Percentiles rank a stretch among this genome's conserved stretches.
phyloP scores from a whole-genome alignment of 2,113 vertebrate genomes.

The Lutjanus erythropterus region DNA sequence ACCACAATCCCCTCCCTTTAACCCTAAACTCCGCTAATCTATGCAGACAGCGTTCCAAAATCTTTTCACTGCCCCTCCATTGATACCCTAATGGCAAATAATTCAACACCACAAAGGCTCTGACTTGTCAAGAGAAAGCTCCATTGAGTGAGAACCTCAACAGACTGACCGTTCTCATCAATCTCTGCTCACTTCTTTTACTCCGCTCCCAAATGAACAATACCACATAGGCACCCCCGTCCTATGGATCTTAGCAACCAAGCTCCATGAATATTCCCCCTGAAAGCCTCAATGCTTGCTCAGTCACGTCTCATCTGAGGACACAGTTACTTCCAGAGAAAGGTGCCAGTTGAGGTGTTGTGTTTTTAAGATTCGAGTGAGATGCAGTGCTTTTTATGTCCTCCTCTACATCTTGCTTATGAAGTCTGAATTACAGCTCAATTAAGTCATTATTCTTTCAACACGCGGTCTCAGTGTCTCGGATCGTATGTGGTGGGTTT shows the following conservation, averaged over 20 bases:
- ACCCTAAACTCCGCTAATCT: slow-evolving; percentile 51
- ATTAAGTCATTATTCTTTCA: slow-evolving; percentile 2
- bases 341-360: slow-evolving; percentile 12
- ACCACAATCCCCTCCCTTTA: slow-evolving; percentile 29
- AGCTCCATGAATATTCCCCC: slow-evolving; percentile 45
- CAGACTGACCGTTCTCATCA: slow-evolving; percentile 80
- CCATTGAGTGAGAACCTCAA: slow-evolving; percentile 68
- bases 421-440: slow-evolving; percentile 1
- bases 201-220: slow-evolving; percentile 56
- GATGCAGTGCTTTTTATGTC: neutral
- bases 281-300: slow-evolving; percentile 49
- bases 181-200: slow-evolving; percentile 75
- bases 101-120: slow-evolving; percentile 81
- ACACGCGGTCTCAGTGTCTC: neutral
- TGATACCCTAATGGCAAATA: slow-evolving; percentile 80
- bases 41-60: slow-evolving; percentile 57
- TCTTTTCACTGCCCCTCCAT: slow-evolving; percentile 71
- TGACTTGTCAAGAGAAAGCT: slow-evolving; percentile 69
- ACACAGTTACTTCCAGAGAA: neutral
- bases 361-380: neutral
- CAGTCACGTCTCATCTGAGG: slow-evolving; percentile 20
- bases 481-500: neutral
- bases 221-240: slow-evolving; percentile 61
- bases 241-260: slow-evolving; percentile 82
- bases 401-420: neutral